Evolutionary conservation across 2,113 vertebrate genomes (phyloP), one percentile per base, ranked within the genome.

Genomic region (Oceanodroma tethys): DNA sequence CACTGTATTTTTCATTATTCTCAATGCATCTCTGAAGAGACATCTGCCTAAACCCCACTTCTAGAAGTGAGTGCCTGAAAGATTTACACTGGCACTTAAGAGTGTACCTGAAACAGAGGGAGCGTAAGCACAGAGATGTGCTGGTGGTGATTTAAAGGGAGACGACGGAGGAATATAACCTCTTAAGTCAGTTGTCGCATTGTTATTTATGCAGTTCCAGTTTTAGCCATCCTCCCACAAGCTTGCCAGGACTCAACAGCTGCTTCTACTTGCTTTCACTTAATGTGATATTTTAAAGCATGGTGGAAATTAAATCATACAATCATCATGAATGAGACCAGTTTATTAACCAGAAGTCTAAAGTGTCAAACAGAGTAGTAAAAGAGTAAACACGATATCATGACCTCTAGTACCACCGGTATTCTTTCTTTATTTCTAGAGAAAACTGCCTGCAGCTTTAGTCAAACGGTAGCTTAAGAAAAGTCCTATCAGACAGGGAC

Each of bases 251-350:
- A 73, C 19, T 66, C 74, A 92, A 60, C 38, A 93, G 48, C 70
- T 93, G 66, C 53, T 93, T 62, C 81, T 91, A 60, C 66, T 96
- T 97, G 26, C 59, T 63, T 91, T 48, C n/a, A 76, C 42, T 50
- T 75, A 70, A 70, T 29, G 58, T 78, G 60, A n/a, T 81, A 75
- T 78, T 68, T 90, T 91, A 92, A 96, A 96, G 78, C 26, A 73
- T 70, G 68, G 81, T 80, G 62, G 62, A 94, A 97, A 93, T 94
- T 73, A 95, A 96, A 87, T 85, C 59, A 93, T 72, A 55, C 16
- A 83, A 65, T 87, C 56, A 86, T 68, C 34, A 81, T 10, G 5
- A 82, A 84, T 45, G 36, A 93, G 40, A 95, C 4, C 71, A 90
- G 92, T 74, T 95, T 86, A 81, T 42, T 84, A 97, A 84, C 38